Conservation (phyloP, 2,113 vertebrate genomes). For the Notothenia rossii region DNA sequence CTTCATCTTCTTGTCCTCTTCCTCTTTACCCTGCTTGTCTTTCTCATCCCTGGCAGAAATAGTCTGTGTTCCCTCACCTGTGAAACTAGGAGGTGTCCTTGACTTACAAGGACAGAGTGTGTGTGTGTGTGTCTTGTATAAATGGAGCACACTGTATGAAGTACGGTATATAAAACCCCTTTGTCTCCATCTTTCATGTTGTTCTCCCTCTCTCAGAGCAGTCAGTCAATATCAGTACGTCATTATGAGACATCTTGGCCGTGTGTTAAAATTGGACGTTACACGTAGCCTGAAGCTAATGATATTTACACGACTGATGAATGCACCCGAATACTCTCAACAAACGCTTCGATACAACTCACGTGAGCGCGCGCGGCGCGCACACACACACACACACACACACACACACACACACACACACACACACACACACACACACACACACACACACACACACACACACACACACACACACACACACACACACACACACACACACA, state of each 20-base stretch:
- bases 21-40: not conserved
- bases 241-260: conserved; percentile 44
- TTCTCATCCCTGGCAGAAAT: conserved; percentile 37
- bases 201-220: conserved; percentile 13
- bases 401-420: no score
- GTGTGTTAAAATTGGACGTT: conserved; percentile 46
- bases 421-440: no score
- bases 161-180: conserved; percentile 35
- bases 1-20: not conserved
- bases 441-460: no score
- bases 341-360: conserved; percentile 19
- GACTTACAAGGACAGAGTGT: conserved; percentile 53
- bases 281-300: conserved; percentile 56
- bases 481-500: no score
- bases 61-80: conserved; percentile 64
- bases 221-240: conserved; percentile 46
- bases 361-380: conserved; percentile 1
- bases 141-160: conserved; percentile 14
- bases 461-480: no score
- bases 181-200: conserved; percentile 32
- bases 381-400: not conserved
- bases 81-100: conserved; percentile 68
- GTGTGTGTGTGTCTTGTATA: conserved; percentile 4
- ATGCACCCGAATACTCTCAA: conserved; percentile 32
- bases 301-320: conserved; percentile 49